Percentiles rank a stretch among this genome's conserved stretches.
phyloP scores from a whole-genome alignment of 2,888 invertebrate species.

The Heteromurus nitidus region DNA sequence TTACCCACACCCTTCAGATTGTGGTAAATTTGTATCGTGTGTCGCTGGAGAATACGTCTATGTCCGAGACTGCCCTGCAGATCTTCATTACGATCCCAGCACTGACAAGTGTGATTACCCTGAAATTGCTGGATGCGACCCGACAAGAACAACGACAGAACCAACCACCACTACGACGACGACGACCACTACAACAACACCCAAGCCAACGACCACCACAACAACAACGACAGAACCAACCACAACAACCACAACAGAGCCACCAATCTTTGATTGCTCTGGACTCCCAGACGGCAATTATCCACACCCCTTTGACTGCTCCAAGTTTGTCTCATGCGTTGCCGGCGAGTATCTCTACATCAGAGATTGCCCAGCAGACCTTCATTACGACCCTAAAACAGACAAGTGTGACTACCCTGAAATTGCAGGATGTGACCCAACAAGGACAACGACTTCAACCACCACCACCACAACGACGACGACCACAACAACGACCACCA shows the following conservation, averaged over 20 bases:
- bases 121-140: constrained; percentile 2
- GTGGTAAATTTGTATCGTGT: constrained; percentile 14
- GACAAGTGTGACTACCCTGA: constrained; percentile 34
- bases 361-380: constrained; percentile 27
- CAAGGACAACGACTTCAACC: constrained; percentile 9
- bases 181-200: not conserved
- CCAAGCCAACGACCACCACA: not conserved
- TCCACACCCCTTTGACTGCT: constrained; percentile 37
- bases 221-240: not conserved
- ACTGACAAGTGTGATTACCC: not conserved
- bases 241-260: not conserved
- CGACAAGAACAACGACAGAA: not conserved
- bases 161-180: not conserved
- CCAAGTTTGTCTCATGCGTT: constrained; percentile 49
- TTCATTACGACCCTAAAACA: constrained; percentile 30
- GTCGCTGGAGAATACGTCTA: constrained; percentile 21
- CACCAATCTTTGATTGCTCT: constrained; percentile 30
- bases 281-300: constrained; percentile 45
- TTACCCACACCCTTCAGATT: constrained; percentile 7
- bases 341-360: constrained; percentile 36
- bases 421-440: constrained; percentile 20
- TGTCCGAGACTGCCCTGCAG: not conserved
- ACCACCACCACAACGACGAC: constrained; percentile 5
- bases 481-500: not conserved
- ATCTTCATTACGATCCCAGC: constrained; percentile 22